Evolutionary conservation across 2,888 invertebrate species (phyloP), one percentile per base, ranked within the genome.

Genomic region (Psylliodes chrysocephalus): DNA sequence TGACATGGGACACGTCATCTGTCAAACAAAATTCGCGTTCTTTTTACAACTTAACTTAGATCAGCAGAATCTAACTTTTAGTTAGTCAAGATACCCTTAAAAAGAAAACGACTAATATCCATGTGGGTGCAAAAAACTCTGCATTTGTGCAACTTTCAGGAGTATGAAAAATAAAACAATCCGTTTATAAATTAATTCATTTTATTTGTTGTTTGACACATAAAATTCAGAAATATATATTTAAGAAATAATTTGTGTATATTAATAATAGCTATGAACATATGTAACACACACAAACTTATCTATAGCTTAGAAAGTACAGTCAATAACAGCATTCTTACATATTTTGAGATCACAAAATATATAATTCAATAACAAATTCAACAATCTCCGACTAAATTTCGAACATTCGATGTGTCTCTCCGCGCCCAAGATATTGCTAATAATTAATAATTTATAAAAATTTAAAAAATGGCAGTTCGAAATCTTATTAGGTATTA

Each of bases 291-390:
- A 79, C 79, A 79, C 79, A 77, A 77, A 76, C 77, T 73, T 79
- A 78, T 77, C 72, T 77, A 78, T 74, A 73, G 64, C 63, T 70
- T 74, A 70, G 66, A 72, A 74, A 73, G 74, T 77, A 77, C 75
- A 77, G 75, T 79, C 78, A 81, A 46, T 46, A 46, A 80, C 80
- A 78, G 78, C 78, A 79, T 79, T 73, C 77, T 79, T 80, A 80
- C 79, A 79, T 80, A 80, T 81, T 81, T 81, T 82, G 82, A 82
- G 82, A 82, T 82, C 82, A 82, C 82, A 82, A 82, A 82, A 82
- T 80, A 81, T 79, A 81, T 80, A 79, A 77, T 75, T 79, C 76
- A 78, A 77, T 80, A 80, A 81, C 80, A 81, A 81, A 81, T 81
- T 78, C 76, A 81, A 81, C 80, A 80, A 79, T 79, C 73, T 46